Evolutionary conservation across 2,797 vertebrate species (phyloP), one percentile per base, ranked within the genome.

Genomic region (Oreortyx pictus): DNA sequence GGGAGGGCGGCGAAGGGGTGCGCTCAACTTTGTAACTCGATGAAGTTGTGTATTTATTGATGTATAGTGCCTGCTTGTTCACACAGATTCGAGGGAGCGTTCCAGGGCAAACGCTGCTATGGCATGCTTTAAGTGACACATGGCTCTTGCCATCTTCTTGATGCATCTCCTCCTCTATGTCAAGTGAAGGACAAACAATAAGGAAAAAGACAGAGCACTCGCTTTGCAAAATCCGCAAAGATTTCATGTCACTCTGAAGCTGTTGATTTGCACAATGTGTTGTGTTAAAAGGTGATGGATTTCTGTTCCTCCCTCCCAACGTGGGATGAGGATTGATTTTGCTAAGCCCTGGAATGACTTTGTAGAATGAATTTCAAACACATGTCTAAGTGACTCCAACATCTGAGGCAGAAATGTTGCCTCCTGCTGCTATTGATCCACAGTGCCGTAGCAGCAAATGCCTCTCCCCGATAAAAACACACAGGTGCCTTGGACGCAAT

Each of bases 101-200:
- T 93, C 50, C 83, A 47, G 95, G 93, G 89, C 84, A 95, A 92
- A 90, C 56, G 25, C 18, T 89, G 31, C 49, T 88, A 60, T 35
- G 86, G 92, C 80, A 93, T 88, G 83, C 89, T 90, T 88, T 94
- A 93, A 87, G 68, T 73, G 90, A 88, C 88, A 82, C 82, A 49
- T 75, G 68, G 90, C 93, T 94, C 70, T 85, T 94, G 89, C 88
- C 92, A 94, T 88, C 88, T 92, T 94, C 86, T 84, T 76, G 92
- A 92, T 95, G 96, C 97, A 94, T 94, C 96, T 94, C 80, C 44
- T 90, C 94, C 73, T 93, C 66, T 96, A 97, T 98, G 98, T 98
- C 98, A 98, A 67, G 90, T 98, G 97, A 98, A 98, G 98, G 98
- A 94, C 98, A 98, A 97, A 96, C 92, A 92, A 75, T 94, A 78